These are phyloP conservation scores for Mastomys natalensis DNA, from an alignment of 2,113 vertebrate genomes.

Conservation along the genomic window DNA sequence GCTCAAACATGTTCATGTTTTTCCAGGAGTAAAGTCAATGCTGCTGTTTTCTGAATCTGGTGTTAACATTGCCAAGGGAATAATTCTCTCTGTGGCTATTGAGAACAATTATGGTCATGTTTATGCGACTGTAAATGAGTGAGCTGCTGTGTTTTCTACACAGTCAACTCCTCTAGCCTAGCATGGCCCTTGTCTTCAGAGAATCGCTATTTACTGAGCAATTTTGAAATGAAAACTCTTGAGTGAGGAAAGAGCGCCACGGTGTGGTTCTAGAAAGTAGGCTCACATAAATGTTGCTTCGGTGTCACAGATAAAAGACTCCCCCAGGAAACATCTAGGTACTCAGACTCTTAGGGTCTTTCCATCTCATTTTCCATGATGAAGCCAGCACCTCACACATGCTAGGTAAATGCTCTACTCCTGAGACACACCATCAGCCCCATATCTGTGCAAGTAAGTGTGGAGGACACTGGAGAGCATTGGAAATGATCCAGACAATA, in stretches of 20 bases:
- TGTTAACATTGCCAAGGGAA: not conserved
- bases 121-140: not conserved
- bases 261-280: constrained; percentile 30
- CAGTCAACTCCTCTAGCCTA: not conserved
- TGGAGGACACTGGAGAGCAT: not conserved
- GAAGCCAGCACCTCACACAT: not conserved
- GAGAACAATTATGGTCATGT: not conserved
- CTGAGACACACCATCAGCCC: not conserved
- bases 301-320: not conserved
- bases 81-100: not conserved
- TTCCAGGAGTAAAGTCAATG: not conserved
- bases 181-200: not conserved
- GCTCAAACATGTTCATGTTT: not conserved
- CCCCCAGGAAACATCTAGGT: not conserved
- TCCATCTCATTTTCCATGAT: not conserved
- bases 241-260: constrained; percentile 41
- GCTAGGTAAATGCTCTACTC: not conserved
- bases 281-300: not conserved
- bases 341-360: not conserved
- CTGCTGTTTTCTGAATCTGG: not conserved
- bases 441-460: too few species aligned
- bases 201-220: not conserved
- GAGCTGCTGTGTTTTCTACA: too few species aligned
- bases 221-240: constrained; percentile 5
- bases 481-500: not conserved